phyloP scores from a whole-genome alignment of 2,797 vertebrate species.

The Lithobates sylvaticus region DNA sequence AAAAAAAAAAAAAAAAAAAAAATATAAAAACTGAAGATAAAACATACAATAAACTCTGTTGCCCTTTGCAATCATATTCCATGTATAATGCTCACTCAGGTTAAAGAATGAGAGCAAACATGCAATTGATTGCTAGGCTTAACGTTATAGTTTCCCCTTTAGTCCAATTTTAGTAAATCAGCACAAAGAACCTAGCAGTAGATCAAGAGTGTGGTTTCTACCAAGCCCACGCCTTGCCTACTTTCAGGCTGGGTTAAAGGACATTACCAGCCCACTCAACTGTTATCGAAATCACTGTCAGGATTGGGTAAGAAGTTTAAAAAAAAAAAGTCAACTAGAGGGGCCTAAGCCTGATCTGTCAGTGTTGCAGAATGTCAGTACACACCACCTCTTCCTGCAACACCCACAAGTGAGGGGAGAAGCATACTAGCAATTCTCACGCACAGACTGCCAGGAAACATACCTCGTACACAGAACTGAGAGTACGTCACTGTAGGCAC shows the following conservation, averaged over 20 bases:
- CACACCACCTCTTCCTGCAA: constrained; percentile 32
- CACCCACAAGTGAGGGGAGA: constrained; percentile 36
- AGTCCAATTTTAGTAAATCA: neutral
- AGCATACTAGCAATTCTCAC: constrained; percentile 53
- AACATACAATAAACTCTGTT: neutral
- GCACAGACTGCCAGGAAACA: constrained; percentile 60
- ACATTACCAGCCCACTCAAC: constrained; percentile 25
- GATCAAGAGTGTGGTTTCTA: neutral
- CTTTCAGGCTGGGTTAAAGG: neutral
- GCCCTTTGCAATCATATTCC: too few relatives aligned
- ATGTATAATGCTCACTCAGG: too few relatives aligned
- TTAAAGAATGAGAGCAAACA: too few relatives aligned
- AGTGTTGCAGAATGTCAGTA: constrained; percentile 20
- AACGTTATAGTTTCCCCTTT: neutral
- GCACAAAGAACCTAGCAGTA: neutral
- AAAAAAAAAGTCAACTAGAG: neutral
- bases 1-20: neutral
- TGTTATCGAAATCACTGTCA: neutral
- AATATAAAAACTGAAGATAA: neutral
- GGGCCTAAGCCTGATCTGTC: neutral
- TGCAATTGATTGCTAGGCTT: too few relatives aligned
- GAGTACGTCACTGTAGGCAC: constrained; percentile 51
- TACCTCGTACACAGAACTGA: constrained; percentile 48
- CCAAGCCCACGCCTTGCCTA: constrained; percentile 2
- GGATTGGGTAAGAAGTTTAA: neutral